Evolutionary conservation across 2,113 vertebrate genomes (phyloP), one percentile per base, ranked within the genome.

Genomic region (Theristicus caerulescens): DNA sequence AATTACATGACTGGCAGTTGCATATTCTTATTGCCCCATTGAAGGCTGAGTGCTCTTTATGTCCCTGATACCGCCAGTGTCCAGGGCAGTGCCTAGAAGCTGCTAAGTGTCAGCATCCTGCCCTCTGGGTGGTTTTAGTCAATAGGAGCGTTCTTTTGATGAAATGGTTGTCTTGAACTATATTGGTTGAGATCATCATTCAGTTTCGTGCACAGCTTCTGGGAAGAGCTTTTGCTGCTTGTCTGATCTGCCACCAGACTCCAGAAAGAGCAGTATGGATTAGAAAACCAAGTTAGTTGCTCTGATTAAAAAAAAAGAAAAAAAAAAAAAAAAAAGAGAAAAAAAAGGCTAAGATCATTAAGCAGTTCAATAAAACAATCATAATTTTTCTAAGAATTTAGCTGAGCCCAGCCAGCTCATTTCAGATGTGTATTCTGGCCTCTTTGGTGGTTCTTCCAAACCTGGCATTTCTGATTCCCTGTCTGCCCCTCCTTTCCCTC

Each of bases 391-490:
- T 31, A 73, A 62, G 42, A 79, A 51, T 67, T 81, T 79, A 61
- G 14, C 38, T 91, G 40, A 93, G 24, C 21, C 16, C 32, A 70
- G 29, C 49, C 62, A 81, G n/a, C 42, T 95, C n/a, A 19, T 51
- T 94, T 86, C 44, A 79, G 47, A 40, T 92, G 31, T 91, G 42
- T 76, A 14, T 82, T 91, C 83, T 87, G 82, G 58, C 51, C 47
- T 83, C 42, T 80, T 36, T 16, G 64, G 59, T 81, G 15, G 32
- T 81, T 93, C 80, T 96, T 94, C 86, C 81, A 88, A 93, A 96
- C 65, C 82, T 94, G 93, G 51, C 67, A 67, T 92, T 94, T 96
- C 61, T 96, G 74, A 93, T 82, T 92, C 81, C 57, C 31, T 70
- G 27, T 92, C 82, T 90, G 55, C 79, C 61, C 79, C 77, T 94